Percentiles rank a stretch among this genome's conserved stretches.
Conservation (phyloP, 2,888 invertebrate genomes). For the Nowickia ferox region DNA sequence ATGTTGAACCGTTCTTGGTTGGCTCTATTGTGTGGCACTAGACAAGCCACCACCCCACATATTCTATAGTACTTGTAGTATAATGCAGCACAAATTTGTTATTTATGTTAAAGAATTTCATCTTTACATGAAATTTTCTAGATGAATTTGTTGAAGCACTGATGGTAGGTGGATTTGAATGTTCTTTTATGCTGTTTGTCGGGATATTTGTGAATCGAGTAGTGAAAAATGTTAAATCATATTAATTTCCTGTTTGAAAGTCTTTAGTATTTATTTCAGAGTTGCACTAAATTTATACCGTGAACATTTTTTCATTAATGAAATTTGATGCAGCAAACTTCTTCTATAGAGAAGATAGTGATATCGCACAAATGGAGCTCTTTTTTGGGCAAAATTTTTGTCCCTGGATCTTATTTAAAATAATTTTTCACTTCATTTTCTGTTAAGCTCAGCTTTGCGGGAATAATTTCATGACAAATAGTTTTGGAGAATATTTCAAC, state of each 20-base stretch:
- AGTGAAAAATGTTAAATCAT: slow-evolving; percentile 45
- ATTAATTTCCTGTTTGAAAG: slow-evolving; percentile 46
- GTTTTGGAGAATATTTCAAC: too few species aligned
- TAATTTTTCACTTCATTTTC: too few species aligned
- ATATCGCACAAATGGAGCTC: too few species aligned
- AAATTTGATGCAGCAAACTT: too few species aligned
- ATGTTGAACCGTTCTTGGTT: slow-evolving; percentile 46
- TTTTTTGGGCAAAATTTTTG: too few species aligned
- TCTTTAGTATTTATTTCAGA: too few species aligned
- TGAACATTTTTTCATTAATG: too few species aligned
- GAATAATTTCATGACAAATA: too few species aligned
- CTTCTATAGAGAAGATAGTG: too few species aligned
- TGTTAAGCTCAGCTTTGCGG: too few species aligned
- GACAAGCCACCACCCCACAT: slow-evolving; percentile 11
- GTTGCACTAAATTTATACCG: too few species aligned
- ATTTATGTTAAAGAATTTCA: slow-evolving; percentile 17
- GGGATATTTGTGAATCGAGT: background rate
- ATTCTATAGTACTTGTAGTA: slow-evolving; percentile 21
- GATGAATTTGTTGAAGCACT: slow-evolving; percentile 29
- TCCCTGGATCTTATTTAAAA: too few species aligned
- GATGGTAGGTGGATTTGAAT: background rate
- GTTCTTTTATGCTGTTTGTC: background rate
- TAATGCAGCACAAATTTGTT: slow-evolving; percentile 36
- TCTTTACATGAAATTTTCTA: background rate
- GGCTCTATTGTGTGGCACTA: slow-evolving; percentile 44